Percentiles rank a stretch among this genome's conserved stretches.
phyloP scores from a whole-genome alignment of 1,140 invertebrate genomes.

The Tenebrio molitor region DNA sequence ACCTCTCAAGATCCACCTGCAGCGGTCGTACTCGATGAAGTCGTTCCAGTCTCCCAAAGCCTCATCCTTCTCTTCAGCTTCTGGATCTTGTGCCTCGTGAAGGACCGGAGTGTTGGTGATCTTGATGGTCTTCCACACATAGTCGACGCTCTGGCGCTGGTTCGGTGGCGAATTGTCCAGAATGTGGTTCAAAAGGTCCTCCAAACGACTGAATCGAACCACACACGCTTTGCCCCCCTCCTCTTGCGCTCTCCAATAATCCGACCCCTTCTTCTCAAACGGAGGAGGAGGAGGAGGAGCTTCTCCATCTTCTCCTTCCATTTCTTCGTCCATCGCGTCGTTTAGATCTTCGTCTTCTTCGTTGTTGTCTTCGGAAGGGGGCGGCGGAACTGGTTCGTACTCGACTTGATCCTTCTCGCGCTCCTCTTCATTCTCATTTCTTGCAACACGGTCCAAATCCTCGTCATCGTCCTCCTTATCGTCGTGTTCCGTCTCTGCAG shows the following conservation, averaged over 20 bases:
- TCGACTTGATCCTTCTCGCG: no score
- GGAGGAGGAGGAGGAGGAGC: background rate
- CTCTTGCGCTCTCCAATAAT: slow-evolving; percentile 1
- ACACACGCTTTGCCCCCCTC: slow-evolving; percentile 52
- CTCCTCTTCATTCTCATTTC: background rate
- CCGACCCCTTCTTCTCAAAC: slow-evolving; percentile 7
- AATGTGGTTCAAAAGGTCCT: slow-evolving; percentile 52
- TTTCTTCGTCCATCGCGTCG: background rate
- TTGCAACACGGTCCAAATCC: no score
- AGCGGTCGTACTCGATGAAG: slow-evolving; percentile 50
- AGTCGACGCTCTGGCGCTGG: slow-evolving; percentile 45
- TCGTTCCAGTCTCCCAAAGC: slow-evolving; percentile 51
- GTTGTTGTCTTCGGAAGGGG: background rate
- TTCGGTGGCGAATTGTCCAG: slow-evolving; percentile 52
- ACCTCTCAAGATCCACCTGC: slow-evolving; percentile 54
- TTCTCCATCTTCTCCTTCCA: slow-evolving; percentile 18
- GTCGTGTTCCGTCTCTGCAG: no score
- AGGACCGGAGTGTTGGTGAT: slow-evolving; percentile 8
- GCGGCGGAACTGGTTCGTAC: no score
- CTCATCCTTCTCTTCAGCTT: background rate
- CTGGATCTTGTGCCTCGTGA: slow-evolving; percentile 7
- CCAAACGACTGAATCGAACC: slow-evolving; percentile 50
- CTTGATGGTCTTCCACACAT: slow-evolving; percentile 40
- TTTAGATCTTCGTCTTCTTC: background rate
- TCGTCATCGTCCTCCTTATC: no score